Evolutionary conservation across 2,888 invertebrate genomes (phyloP).

Genomic region (Noctua janthina): DNA sequence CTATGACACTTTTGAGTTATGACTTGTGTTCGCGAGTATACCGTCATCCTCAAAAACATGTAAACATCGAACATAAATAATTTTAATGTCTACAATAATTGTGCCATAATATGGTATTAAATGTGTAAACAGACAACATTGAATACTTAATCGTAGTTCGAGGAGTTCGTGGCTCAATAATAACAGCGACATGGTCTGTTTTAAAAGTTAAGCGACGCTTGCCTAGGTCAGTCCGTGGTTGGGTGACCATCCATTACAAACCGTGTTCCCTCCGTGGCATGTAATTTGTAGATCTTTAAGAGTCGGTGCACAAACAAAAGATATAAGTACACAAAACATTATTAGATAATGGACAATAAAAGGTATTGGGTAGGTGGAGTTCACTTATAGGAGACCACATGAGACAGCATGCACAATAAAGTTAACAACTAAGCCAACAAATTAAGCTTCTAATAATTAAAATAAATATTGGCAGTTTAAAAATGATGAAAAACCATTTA

Average conservation of each 20-base stretch:
- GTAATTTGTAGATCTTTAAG: background rate
- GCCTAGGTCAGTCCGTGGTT: background rate
- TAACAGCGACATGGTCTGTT: background rate
- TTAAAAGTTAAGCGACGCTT: background rate
- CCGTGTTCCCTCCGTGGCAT: background rate
- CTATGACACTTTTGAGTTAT: conserved; percentile 48
- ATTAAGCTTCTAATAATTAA: too few species aligned
- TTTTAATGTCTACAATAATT: background rate
- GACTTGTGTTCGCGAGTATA: conserved; percentile 20
- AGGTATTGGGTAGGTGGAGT: too few species aligned
- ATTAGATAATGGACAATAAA: too few species aligned
- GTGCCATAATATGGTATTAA: background rate
- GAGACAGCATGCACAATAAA: too few species aligned
- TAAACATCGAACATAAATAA: background rate
- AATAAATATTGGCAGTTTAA: too few species aligned
- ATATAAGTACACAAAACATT: too few species aligned
- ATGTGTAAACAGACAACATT: background rate
- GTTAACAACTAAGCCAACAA: too few species aligned
- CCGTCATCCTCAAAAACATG: background rate
- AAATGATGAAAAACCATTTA: too few species aligned
- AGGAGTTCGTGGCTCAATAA: background rate
- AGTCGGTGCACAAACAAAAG: too few species aligned
- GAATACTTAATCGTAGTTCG: background rate
- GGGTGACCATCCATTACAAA: background rate
- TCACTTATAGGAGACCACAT: too few species aligned